These are phyloP conservation scores for Sminthurinus aureus DNA, from an alignment of 2,888 invertebrate species.

Conservation along the genomic window DNA sequence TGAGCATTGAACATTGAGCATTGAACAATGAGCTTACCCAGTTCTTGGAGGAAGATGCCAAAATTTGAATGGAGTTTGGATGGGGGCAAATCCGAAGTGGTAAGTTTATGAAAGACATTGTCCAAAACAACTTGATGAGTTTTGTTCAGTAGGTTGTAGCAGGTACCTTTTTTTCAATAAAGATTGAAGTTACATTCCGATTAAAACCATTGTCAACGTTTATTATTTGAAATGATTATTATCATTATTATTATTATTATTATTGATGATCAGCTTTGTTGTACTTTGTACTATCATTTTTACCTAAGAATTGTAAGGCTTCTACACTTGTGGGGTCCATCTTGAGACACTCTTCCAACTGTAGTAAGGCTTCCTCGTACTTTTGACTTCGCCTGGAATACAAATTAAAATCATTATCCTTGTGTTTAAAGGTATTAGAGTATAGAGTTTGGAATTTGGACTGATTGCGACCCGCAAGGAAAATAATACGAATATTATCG, in stretches of 20 bases:
- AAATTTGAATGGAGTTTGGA: slow-evolving; percentile 57
- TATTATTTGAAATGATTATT: too few relatives aligned
- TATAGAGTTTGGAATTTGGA: too few relatives aligned
- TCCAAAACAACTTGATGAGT: slow-evolving; percentile 46
- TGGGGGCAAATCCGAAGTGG: slow-evolving; percentile 54
- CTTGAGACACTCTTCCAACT: slow-evolving; percentile 55
- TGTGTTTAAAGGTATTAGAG: too few relatives aligned
- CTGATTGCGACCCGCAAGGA: too few relatives aligned
- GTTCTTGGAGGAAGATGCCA: slow-evolving; percentile 54
- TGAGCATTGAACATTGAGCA: too few relatives aligned
- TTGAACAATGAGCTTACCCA: slow-evolving; percentile 45
- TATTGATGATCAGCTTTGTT: too few relatives aligned
- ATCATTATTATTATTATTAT: too few relatives aligned
- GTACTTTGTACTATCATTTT: too few relatives aligned
- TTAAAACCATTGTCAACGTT: too few relatives aligned
- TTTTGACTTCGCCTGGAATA: slow-evolving; percentile 49
- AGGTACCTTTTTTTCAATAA: slow-evolving; percentile 40
- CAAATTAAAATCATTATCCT: not conserved
- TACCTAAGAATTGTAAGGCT: slow-evolving; percentile 52
- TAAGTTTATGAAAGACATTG: slow-evolving; percentile 56
- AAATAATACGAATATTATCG: too few relatives aligned
- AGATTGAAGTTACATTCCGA: too few relatives aligned
- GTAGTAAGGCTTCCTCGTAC: slow-evolving; percentile 53
- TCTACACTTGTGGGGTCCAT: slow-evolving; percentile 56
- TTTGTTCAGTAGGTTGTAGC: slow-evolving; percentile 56